A percentile compares a stretch with the other conserved stretches of the same genome.
Evolutionary conservation across 2,888 invertebrate genomes (phyloP).

Genomic region (Xanthia icteritia): DNA sequence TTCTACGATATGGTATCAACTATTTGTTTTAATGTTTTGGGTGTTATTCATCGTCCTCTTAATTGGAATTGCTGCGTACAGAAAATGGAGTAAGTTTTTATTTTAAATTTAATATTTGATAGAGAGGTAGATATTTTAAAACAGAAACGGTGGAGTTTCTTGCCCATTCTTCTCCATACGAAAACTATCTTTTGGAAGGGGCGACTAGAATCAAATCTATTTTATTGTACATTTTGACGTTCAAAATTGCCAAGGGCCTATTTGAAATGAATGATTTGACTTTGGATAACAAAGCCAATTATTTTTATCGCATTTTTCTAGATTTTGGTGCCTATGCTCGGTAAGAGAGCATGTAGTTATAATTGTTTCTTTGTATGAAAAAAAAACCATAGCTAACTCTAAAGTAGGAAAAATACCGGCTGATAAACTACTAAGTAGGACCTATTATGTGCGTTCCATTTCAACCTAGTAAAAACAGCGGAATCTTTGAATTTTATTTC

Average conservation of each 20-base stretch:
- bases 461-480: not conserved
- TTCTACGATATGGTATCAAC: conserved; percentile 33
- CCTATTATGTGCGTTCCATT: conserved; percentile 19
- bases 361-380: not conserved
- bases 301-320: too few species aligned
- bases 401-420: conserved; percentile 22
- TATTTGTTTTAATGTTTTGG: conserved; percentile 58
- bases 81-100: conserved; percentile 48
- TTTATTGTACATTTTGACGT: too few species aligned
- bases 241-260: too few species aligned
- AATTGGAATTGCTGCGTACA: conserved; percentile 23
- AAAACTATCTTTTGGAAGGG: too few species aligned
- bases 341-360: not conserved
- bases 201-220: too few species aligned
- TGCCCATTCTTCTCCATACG: too few species aligned
- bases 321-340: not conserved
- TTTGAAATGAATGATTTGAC: too few species aligned
- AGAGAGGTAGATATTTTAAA: too few species aligned
- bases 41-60: conserved; percentile 35
- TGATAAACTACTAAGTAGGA: not conserved
- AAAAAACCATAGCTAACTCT: not conserved
- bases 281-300: not conserved
- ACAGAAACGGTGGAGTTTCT: too few species aligned
- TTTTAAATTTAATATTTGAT: not conserved
- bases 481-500: not conserved